These are phyloP conservation scores for Thamnophis elegans DNA, from an alignment of 2,797 vertebrate genomes.

Conservation along the genomic window DNA sequence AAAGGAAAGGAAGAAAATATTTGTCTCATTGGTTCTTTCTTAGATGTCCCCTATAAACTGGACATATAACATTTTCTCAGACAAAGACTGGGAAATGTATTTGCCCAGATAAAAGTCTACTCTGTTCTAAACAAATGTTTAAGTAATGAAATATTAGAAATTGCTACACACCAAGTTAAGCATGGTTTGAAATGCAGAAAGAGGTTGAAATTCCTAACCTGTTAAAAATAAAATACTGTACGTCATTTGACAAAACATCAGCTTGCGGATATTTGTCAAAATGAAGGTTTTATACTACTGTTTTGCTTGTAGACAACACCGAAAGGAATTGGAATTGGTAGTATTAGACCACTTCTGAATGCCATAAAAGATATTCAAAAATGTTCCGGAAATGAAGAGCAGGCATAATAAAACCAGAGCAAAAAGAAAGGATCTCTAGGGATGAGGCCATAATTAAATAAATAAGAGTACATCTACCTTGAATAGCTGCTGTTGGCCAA, in stretches of 20 bases:
- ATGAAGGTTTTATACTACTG: neutral
- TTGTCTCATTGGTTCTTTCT: neutral
- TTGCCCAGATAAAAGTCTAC: neutral
- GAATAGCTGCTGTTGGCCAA: conserved; percentile 37
- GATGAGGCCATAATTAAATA: conserved; percentile 47
- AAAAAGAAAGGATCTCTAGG: conserved; percentile 39
- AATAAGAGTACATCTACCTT: conserved; percentile 41
- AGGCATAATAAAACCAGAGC: conserved; percentile 29
- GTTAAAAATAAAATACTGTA: neutral
- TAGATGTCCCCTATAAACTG: neutral
- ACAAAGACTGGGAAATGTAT: neutral
- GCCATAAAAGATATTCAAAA: neutral
- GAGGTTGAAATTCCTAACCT: neutral
- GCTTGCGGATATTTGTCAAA: conserved; percentile 22
- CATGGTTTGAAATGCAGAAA: neutral
- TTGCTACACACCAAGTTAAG: neutral
- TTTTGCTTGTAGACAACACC: neutral
- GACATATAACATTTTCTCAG: neutral
- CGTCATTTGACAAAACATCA: conserved; percentile 31
- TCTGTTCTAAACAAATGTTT: neutral
- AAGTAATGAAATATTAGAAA: neutral
- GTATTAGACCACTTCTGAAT: conserved; percentile 13
- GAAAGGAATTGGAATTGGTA: neutral
- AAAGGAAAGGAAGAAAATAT: neutral
- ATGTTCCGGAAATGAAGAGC: conserved; percentile 39